phyloP scores from a whole-genome alignment of 1,140 invertebrate species.

The Helicoverpa zea region DNA sequence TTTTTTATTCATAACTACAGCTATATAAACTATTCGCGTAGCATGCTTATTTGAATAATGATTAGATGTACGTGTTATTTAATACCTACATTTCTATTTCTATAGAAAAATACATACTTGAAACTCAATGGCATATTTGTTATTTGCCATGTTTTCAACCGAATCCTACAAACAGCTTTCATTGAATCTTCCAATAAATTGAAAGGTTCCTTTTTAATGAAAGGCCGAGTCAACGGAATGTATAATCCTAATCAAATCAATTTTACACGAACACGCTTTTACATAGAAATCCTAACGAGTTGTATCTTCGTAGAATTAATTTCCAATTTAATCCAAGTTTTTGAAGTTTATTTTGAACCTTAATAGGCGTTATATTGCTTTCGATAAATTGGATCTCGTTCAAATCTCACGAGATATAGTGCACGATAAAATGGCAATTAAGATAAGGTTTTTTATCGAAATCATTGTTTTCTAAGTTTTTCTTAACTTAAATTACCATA shows the following conservation, averaged over 20 bases:
- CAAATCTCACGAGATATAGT: neutral
- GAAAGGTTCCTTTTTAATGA: neutral
- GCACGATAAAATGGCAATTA: neutral
- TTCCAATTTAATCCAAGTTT: constrained; percentile 17
- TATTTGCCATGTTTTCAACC: too few relatives aligned
- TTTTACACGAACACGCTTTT: constrained; percentile 18
- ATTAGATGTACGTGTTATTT: too few relatives aligned
- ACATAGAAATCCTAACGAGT: neutral
- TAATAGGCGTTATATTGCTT: constrained; percentile 1
- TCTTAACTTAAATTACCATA: too few relatives aligned
- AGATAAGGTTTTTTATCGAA: neutral
- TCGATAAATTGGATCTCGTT: constrained; percentile 8
- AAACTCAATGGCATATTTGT: too few relatives aligned
- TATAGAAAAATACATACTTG: too few relatives aligned
- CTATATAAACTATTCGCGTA: too few relatives aligned
- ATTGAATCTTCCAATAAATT: neutral
- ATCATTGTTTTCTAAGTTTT: neutral
- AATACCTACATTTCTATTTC: too few relatives aligned
- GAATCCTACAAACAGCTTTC: too few relatives aligned
- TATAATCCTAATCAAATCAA: constrained; percentile 29
- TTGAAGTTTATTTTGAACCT: constrained; percentile 25
- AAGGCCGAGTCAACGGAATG: neutral
- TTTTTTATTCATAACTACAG: too few relatives aligned
- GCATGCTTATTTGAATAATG: too few relatives aligned
- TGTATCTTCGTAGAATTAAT: constrained; percentile 30